phyloP scores from a whole-genome alignment of 2,113 vertebrate genomes.

The Chascanopsetta lugubris region DNA sequence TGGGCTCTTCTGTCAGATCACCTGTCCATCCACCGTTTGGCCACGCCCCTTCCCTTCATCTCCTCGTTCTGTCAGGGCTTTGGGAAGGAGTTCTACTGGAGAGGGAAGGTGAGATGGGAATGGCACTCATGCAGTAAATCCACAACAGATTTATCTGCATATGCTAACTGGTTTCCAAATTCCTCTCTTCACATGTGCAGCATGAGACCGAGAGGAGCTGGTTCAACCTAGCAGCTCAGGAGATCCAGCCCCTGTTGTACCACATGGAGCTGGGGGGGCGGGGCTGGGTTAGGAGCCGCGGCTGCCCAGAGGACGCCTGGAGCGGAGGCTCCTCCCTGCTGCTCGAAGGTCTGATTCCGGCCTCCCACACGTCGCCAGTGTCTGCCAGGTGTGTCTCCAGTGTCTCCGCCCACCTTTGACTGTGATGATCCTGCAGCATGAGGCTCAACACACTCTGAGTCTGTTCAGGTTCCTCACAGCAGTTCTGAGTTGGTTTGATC shows the following conservation, averaged over 20 bases:
- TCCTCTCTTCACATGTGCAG: conserved; percentile 64
- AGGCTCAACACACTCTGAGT: background rate
- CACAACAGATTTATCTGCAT: too few relatives aligned
- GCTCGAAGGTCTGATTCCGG: conserved; percentile 83
- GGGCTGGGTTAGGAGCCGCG: conserved; percentile 79
- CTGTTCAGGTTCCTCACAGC: too few relatives aligned
- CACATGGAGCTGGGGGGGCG: conserved; percentile 35
- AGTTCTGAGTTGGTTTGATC: too few relatives aligned
- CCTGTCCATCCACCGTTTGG: conserved; percentile 83
- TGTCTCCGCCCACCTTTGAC: background rate
- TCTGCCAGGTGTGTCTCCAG: conserved; percentile 82
- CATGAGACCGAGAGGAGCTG: conserved; percentile 81
- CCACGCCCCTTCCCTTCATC: conserved; percentile 83
- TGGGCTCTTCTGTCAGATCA: conserved; percentile 82
- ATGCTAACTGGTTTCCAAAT: too few relatives aligned
- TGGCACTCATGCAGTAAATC: too few relatives aligned
- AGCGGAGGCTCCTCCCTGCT: conserved; percentile 88
- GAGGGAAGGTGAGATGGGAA: conserved; percentile 81
- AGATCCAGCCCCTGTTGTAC: conserved; percentile 87
- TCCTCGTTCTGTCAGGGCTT: conserved; percentile 94
- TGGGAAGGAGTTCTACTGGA: conserved; percentile 85
- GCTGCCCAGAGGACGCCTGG: conserved; percentile 88
- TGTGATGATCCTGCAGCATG: too few relatives aligned
- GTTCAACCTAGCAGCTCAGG: conserved; percentile 89
- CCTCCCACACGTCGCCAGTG: conserved; percentile 48